Evolutionary conservation across 2,797 vertebrate genomes (phyloP).

Genomic region (Falco cherrug): DNA sequence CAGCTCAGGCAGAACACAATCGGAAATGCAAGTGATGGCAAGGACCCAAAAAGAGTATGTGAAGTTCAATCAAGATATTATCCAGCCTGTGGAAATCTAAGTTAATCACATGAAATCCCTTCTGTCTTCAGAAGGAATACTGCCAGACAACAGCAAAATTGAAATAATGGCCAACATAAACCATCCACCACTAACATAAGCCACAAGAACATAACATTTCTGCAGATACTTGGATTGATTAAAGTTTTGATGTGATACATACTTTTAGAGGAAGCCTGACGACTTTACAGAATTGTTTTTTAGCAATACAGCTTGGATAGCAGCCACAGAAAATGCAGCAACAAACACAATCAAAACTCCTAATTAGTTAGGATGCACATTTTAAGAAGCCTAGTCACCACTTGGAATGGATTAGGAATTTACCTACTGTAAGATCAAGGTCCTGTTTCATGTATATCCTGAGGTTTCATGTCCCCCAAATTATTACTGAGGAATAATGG

Average conservation of each 20-base stretch:
- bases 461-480: background rate
- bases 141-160: background rate
- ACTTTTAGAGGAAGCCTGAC: background rate
- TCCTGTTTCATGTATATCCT: background rate
- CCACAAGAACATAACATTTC: background rate
- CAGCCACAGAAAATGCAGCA: background rate
- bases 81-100: background rate
- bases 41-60: background rate
- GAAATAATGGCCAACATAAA: background rate
- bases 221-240: background rate
- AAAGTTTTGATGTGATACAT: background rate
- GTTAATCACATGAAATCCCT: background rate
- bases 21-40: background rate
- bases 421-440: background rate
- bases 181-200: background rate
- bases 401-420: background rate
- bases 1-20: background rate
- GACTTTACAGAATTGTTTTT: background rate
- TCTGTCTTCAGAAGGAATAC: background rate
- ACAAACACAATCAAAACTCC: background rate
- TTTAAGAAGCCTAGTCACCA: background rate
- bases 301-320: background rate
- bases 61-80: background rate
- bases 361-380: background rate
- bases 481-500: background rate